Conservation (phyloP, 2,888 invertebrate genomes). For the Cremastobaeus sp. region DNA sequence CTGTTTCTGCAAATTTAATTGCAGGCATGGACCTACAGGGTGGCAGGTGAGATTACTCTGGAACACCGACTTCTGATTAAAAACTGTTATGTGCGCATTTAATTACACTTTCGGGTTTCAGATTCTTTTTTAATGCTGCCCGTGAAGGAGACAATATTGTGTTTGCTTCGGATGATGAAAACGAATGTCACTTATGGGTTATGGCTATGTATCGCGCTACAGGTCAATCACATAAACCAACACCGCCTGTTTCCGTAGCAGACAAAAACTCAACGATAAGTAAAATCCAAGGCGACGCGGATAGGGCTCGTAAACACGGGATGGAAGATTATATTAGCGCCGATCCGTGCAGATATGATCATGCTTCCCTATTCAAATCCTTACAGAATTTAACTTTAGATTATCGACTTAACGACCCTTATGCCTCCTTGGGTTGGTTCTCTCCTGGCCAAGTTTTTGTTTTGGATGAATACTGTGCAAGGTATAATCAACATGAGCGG, state of each 20-base stretch:
- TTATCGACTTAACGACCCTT: conserved; percentile 97
- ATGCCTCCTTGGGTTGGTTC: conserved; percentile 99
- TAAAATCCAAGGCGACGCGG: conserved; percentile 95
- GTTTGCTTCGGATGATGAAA: conserved; percentile 97
- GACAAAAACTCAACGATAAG: conserved; percentile 92
- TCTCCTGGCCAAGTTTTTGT: conserved; percentile 99
- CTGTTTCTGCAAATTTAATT: conserved; percentile 93
- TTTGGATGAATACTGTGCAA: conserved; percentile 97
- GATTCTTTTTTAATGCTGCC: conserved; percentile 98
- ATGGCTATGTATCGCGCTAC: conserved; percentile 99
- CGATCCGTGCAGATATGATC: conserved; percentile 98
- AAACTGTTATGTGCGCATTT: background rate
- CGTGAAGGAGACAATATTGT: conserved; percentile 98
- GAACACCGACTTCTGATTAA: too few species aligned
- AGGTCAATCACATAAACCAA: conserved; percentile 99
- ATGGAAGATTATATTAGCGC: conserved; percentile 99
- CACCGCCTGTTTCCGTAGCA: conserved; percentile 91
- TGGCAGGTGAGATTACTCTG: conserved; percentile 77
- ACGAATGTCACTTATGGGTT: conserved; percentile 99
- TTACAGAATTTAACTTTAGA: conserved; percentile 96
- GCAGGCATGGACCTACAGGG: conserved; percentile 87
- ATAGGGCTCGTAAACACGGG: conserved; percentile 97
- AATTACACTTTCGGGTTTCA: conserved; percentile 67
- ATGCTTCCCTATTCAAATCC: conserved; percentile 93
- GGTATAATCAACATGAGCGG: conserved; percentile 76